A percentile compares a stretch with the other conserved stretches of the same genome.
Conservation (phyloP, 2,113 vertebrate species). For the Phaethornis superciliosus region DNA sequence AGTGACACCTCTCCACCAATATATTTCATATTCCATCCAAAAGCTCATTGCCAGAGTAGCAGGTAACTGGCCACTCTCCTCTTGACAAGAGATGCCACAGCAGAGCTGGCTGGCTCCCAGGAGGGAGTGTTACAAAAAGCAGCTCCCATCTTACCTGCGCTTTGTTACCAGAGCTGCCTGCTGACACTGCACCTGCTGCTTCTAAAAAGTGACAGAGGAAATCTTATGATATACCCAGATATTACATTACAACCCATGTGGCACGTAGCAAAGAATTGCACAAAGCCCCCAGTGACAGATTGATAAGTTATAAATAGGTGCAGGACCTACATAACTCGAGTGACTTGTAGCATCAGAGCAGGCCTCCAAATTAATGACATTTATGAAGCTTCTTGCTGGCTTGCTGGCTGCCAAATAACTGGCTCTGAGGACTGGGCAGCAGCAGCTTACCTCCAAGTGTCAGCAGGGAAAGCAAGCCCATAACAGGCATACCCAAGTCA, state of each 20-base stretch:
- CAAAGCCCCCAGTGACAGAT: slow-evolving; percentile 64
- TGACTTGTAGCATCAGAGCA: slow-evolving; percentile 37
- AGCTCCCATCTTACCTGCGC: slow-evolving; percentile 25
- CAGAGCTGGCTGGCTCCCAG: background rate
- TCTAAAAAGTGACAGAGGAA: slow-evolving; percentile 52
- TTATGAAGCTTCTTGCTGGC: slow-evolving; percentile 56
- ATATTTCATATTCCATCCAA: background rate
- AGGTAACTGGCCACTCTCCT: background rate
- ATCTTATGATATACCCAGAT: slow-evolving; percentile 58
- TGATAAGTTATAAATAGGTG: slow-evolving; percentile 68
- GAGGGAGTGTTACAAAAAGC: background rate
- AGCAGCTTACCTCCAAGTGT: background rate
- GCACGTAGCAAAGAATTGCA: slow-evolving; percentile 43
- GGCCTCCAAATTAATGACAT: slow-evolving; percentile 62
- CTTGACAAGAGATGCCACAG: background rate
- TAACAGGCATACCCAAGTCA: background rate
- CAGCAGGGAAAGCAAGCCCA: rapidly evolving
- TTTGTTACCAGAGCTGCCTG: slow-evolving; percentile 40
- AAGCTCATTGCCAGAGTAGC: background rate
- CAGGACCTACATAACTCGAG: slow-evolving; percentile 58
- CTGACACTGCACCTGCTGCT: slow-evolving; percentile 55
- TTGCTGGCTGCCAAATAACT: background rate
- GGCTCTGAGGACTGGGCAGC: background rate
- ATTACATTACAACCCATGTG: slow-evolving; percentile 65
- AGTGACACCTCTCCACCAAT: background rate